Evolutionary conservation across 2,888 invertebrate species (phyloP).

Genomic region (Zygogramma bicolorata): DNA sequence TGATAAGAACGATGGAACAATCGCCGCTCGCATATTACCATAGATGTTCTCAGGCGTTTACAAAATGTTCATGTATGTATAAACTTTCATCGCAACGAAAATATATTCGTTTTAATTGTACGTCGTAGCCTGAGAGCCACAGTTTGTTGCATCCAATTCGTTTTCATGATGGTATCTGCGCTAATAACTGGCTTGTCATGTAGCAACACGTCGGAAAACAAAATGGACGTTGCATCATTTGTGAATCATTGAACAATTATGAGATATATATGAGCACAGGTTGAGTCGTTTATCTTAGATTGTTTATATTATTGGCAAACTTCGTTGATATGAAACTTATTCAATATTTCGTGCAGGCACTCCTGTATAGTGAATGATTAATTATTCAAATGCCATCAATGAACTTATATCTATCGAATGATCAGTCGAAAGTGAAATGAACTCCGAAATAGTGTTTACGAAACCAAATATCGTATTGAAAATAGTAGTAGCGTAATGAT

Average conservation of each 20-base stretch:
- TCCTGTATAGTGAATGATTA: background rate
- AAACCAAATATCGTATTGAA: too few species aligned
- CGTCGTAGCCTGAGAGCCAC: background rate
- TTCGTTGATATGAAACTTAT: background rate
- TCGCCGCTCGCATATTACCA: background rate
- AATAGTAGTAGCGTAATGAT: too few species aligned
- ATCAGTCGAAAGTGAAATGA: too few species aligned
- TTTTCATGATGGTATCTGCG: background rate
- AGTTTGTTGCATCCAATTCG: background rate
- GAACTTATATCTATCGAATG: too few species aligned
- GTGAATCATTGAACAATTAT: background rate
- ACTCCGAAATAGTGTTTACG: too few species aligned
- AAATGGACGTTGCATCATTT: background rate
- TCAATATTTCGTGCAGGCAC: background rate
- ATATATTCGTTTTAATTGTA: background rate
- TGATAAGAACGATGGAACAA: background rate
- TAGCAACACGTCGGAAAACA: background rate
- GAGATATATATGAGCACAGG: background rate
- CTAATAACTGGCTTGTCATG: constrained; percentile 1
- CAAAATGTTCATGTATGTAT: constrained; percentile 7
- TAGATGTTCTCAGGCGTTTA: constrained; percentile 1
- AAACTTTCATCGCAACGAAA: background rate
- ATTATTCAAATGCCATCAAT: too few species aligned
- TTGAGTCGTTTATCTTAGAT: background rate
- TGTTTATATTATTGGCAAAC: background rate